Evolutionary conservation across 2,888 invertebrate species (phyloP), one percentile per base, ranked within the genome.

Genomic region (Tigriopus californicus): DNA sequence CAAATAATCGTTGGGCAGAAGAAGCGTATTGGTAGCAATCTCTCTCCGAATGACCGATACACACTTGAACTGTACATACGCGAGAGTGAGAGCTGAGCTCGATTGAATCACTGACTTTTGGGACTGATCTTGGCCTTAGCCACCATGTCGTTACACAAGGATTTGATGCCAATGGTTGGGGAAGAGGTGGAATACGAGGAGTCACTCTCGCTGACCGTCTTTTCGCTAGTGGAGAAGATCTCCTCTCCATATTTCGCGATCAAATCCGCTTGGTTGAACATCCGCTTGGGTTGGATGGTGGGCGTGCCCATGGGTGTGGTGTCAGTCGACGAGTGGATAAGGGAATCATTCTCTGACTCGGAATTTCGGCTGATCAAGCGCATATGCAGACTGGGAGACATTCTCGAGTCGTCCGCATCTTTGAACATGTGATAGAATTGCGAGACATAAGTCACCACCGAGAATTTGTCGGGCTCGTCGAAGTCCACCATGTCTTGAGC

Each of bases 401-500:
- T 18, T 10, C 18, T 41, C 6, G 40, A 18, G 41, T 41, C 41
- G 10, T 54, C 41, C 3, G n/a, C 44, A 41, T 54, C 49, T 22
- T 58, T 58, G 18, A 58, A 47, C 8, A 49, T 15, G 49, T 85
- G 85, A 75, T 91, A 89, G 72, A 87, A 88, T 73, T 91, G 90
- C 63, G 91, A 89, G 65, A 92, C 78, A 72, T 94, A 94, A 60
- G 92, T 92, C 67, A 91, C 79, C 67, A 94, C 83, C 62, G 90
- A 90, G 65, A 92, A 78, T 70, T 86, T 80, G 72, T 94, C 92
- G 24, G 92, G 92, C n/a, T 89, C 83, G 66, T 81, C 78, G 74
- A 83, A 86, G 64, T 83, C 81, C 52, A 85, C 86, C 92, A 94
- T 92, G 71, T 94, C 92, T 68, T 86, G 86, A 25, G 92, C 87